Evolutionary conservation across 2,113 vertebrate genomes (phyloP).

Genomic region (Callocephalon fimbriatum): DNA sequence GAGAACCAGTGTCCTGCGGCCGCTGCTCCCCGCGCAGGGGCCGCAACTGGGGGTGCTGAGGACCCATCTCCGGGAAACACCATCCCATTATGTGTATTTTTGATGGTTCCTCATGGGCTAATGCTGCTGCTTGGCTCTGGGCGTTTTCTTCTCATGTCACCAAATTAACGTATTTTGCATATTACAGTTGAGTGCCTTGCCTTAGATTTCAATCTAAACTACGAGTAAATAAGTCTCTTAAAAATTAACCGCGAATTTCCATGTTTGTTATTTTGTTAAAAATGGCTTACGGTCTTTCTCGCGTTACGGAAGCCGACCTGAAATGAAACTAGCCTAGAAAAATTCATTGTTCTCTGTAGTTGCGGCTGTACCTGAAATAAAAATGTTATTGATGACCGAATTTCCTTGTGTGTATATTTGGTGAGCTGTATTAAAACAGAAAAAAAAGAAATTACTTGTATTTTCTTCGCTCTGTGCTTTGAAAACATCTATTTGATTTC

Average conservation of each 20-base stretch:
- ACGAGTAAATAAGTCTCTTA: constrained; percentile 57
- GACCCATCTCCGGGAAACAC: neutral
- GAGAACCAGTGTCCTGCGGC: neutral
- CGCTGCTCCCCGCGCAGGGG: neutral
- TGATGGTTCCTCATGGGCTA: constrained; percentile 32
- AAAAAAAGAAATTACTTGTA: constrained; percentile 97
- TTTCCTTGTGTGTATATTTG: constrained; percentile 87
- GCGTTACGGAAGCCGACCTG: constrained; percentile 70
- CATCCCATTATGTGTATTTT: neutral
- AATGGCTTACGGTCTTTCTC: constrained; percentile 50
- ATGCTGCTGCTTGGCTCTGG: constrained; percentile 12
- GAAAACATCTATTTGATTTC: constrained; percentile 98
- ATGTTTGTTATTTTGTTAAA: constrained; percentile 77
- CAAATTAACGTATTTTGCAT: constrained; percentile 58
- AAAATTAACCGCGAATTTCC: constrained; percentile 72
- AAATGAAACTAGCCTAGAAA: constrained; percentile 79
- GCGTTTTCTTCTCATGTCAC: neutral
- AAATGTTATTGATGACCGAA: constrained; percentile 91
- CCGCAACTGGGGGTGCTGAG: too few relatives aligned
- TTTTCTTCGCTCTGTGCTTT: constrained; percentile 95
- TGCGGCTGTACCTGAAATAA: constrained; percentile 88
- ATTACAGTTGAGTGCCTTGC: constrained; percentile 63
- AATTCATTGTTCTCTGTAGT: constrained; percentile 87
- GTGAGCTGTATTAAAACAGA: constrained; percentile 90
- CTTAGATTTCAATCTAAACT: constrained; percentile 63